Base-by-base conservation (phyloP, 2,113 vertebrate species). In the Macrotus californicus region DNA sequence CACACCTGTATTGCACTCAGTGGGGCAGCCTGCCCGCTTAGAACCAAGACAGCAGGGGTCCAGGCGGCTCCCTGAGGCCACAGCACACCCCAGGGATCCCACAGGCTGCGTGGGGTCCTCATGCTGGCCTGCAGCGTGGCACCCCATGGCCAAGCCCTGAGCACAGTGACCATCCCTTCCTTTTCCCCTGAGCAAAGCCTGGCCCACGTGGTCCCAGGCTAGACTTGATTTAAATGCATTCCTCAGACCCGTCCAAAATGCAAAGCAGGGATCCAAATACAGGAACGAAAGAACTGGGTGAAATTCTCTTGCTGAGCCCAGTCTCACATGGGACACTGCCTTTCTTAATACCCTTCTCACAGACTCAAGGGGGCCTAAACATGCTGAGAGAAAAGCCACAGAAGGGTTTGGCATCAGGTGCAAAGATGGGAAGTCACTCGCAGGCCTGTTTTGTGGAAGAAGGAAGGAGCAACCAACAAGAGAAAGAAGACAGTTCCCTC, bases 1-100 rank as follows among this genome's bases (percentile, higher is more conserved):
- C 26, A 54, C n/a, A 43, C 4, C 59, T 76, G 39, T 15, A 36
- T 14, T 13, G 0, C 4, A 2, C 12, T 79, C 52, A 22, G 1
- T 2, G 18, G 39, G 3, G 4, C 13, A 13, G 22, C 50, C 77
- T 22, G 2, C 50, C n/a, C 2, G 0, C 2, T 4, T 13, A 31
- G 26, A n/a, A 41, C 9, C 36, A 64, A 34, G 6, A 39, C 5
- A 43, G 14, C 18, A 19, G 34, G 3, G 34, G 22, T 41, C 0
- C 0, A 5, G 18, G 19, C 3, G 4, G 26, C 26, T 46, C 84
- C 72, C 34, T 0, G 10, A 88, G 24, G 36, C 36, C 59, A 48
- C 2, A 3, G 41, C 29, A 39, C 3, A 43, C 7, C n/a, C 52
- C 7, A 8, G 26, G 2, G 12, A 2, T 46, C 48, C 48, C 11